Conservation (phyloP, 2,113 vertebrate species). For the Zapornia atra region DNA sequence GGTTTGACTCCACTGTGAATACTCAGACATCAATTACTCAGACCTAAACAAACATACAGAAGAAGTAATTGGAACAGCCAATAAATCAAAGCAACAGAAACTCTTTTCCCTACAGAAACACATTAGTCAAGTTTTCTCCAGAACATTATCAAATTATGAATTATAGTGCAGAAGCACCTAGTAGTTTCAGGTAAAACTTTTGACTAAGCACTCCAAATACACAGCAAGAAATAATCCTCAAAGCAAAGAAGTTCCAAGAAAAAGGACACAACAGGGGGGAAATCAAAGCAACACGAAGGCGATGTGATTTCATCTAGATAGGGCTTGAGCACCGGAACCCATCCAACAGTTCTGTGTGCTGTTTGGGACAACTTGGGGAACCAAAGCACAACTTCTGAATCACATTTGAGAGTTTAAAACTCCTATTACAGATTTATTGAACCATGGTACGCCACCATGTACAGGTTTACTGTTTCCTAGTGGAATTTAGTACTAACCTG, state of each 20-base stretch:
- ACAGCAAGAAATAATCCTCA: neutral
- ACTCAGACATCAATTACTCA: neutral
- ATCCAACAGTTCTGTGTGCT: neutral
- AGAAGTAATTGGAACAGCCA: neutral
- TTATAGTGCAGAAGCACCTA: neutral
- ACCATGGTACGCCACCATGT: neutral
- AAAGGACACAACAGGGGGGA: neutral
- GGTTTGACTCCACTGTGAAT: neutral
- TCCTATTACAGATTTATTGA: neutral
- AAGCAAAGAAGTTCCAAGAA: neutral
- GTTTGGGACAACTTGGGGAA: neutral
- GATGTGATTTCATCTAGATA: neutral
- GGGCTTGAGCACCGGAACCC: neutral
- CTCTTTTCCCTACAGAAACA: neutral
- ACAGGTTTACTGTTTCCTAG: neutral
- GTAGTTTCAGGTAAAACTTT: neutral
- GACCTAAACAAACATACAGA: neutral
- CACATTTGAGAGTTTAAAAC: neutral
- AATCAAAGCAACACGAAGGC: neutral
- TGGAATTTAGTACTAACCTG: neutral
- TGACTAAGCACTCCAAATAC: neutral
- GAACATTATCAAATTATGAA: neutral
- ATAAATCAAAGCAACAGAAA: neutral
- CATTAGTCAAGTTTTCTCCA: neutral
- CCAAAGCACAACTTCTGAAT: neutral